phyloP scores from a whole-genome alignment of 1,140 invertebrate species.

The Drosophila sp. region DNA sequence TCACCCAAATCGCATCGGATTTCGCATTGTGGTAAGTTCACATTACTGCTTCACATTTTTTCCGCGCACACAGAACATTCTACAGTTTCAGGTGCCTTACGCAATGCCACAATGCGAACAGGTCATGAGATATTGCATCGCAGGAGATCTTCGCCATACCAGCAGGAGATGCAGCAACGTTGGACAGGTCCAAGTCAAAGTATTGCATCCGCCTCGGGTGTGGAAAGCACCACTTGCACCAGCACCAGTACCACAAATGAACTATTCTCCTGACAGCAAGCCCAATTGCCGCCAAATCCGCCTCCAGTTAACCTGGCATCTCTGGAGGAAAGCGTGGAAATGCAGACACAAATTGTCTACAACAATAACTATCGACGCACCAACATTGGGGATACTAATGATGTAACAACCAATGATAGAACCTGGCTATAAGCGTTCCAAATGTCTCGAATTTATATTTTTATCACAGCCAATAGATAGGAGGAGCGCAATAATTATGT shows the following conservation, averaged over 20 bases:
- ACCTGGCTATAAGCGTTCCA: constrained; percentile 70
- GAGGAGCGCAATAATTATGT: not conserved
- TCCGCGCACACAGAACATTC: not conserved
- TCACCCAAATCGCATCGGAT: constrained; percentile 79
- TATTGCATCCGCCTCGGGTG: not conserved
- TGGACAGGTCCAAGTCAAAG: constrained; percentile 40
- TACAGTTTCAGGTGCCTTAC: constrained; percentile 37
- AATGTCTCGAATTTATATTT: constrained; percentile 67
- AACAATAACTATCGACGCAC: constrained; percentile 67
- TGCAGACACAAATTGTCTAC: constrained; percentile 57
- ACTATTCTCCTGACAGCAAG: constrained; percentile 3
- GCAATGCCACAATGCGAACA: constrained; percentile 41
- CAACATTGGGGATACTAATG: constrained; percentile 37
- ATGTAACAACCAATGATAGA: constrained; percentile 58
- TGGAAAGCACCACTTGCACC: constrained; percentile 1
- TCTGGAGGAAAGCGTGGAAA: constrained; percentile 44
- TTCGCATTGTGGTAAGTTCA: constrained; percentile 74
- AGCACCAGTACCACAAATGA: not conserved
- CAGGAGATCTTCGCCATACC: constrained; percentile 42
- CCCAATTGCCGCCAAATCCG: constrained; percentile 49
- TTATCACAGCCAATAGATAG: constrained; percentile 1
- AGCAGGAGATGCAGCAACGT: constrained; percentile 65
- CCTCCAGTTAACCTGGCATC: constrained; percentile 18
- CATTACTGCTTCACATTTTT: not conserved
- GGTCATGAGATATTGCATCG: constrained; percentile 37